Conservation (phyloP, 1,140 invertebrate species). For the Hypsibius dujardini region DNA sequence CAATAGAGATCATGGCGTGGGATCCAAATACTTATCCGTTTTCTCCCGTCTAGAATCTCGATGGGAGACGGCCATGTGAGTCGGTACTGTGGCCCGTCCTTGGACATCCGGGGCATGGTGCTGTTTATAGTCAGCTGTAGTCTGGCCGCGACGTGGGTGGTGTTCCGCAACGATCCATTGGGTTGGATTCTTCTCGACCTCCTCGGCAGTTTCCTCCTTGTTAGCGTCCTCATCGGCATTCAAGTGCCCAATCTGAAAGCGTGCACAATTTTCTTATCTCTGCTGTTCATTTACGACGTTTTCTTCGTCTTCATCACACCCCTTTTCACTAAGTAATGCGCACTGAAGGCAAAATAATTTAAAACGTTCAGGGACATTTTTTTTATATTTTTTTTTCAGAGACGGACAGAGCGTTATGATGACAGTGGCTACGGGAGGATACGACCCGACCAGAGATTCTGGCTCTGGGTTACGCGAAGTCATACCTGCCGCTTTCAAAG, state of each 20-base stretch:
- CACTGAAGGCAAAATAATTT: conserved; percentile 3
- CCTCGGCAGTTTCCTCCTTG: conserved; percentile 26
- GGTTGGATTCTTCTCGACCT: conserved; percentile 21
- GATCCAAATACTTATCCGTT: no score
- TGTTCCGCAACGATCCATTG: conserved; percentile 28
- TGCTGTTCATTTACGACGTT: conserved; percentile 46
- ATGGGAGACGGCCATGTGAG: background rate
- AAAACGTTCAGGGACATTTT: conserved; percentile 18
- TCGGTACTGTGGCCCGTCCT: conserved; percentile 16
- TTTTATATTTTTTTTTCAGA: conserved; percentile 24
- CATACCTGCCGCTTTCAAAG: conserved; percentile 14
- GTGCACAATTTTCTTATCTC: conserved; percentile 37
- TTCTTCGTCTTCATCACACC: conserved; percentile 50
- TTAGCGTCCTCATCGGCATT: conserved; percentile 36
- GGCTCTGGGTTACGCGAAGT: background rate
- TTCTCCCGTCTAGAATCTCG: no score
- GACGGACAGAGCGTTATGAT: conserved; percentile 46
- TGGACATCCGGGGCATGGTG: conserved; percentile 30
- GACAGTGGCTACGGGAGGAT: conserved; percentile 40
- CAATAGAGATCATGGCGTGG: no score
- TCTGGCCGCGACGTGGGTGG: conserved; percentile 29
- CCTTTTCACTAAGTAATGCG: conserved; percentile 34
- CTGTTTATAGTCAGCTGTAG: conserved; percentile 29
- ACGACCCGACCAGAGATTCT: conserved; percentile 26
- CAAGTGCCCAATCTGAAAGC: conserved; percentile 38